These are phyloP conservation scores for Polydrusus cervinus DNA, from an alignment of 2,888 invertebrate species.

Conservation along the genomic window DNA sequence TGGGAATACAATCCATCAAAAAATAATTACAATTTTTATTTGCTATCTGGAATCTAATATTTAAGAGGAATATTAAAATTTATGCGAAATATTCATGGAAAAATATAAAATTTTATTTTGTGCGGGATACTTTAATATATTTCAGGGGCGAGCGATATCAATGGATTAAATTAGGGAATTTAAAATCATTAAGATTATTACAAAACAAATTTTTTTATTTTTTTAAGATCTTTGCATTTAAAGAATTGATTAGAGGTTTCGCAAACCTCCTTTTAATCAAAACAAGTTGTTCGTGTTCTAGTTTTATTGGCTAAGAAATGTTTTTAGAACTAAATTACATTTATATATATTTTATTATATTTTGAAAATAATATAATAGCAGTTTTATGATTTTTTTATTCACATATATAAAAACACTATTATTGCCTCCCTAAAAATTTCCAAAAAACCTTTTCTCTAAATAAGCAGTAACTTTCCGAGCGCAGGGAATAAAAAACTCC, in stretches of 20 bases:
- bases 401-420: background rate
- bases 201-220: no score
- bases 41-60: background rate
- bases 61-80: conserved; percentile 1
- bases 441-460: conserved; percentile 30
- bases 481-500: conserved; percentile 45
- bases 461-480: conserved; percentile 38
- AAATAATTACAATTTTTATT: conserved; percentile 22
- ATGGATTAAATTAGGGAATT: no score
- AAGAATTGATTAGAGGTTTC: no score
- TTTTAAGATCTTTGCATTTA: no score
- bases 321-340: background rate
- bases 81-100: background rate
- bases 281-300: no score
- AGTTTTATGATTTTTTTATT: conserved; percentile 3
- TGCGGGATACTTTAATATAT: background rate
- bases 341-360: conserved; percentile 6
- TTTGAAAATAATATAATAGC: background rate
- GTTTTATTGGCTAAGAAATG: background rate
- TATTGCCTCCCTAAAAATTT: background rate
- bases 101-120: background rate
- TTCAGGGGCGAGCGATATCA: no score
- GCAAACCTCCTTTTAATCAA: no score
- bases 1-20: conserved; percentile 13
- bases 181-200: no score